Evolutionary conservation across 2,113 vertebrate genomes (phyloP).

Genomic region (Rutilus rutilus): DNA sequence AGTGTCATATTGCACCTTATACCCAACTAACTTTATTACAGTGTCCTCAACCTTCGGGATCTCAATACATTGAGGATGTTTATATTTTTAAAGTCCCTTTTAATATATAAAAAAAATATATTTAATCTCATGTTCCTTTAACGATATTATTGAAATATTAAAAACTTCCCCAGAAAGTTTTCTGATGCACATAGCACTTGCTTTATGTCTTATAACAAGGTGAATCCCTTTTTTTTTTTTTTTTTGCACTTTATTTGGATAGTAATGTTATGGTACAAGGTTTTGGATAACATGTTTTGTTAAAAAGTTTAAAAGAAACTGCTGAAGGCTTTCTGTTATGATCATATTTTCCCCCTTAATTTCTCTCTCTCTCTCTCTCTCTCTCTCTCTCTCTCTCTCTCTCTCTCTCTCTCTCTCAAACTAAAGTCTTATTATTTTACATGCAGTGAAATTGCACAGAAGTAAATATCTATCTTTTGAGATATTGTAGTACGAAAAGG

Average conservation of each 20-base stretch:
- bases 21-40: neutral
- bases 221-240: slow-evolving; percentile 50
- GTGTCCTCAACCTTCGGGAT: neutral
- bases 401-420: neutral
- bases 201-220: neutral
- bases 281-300: slow-evolving; percentile 2
- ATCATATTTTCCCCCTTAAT: neutral
- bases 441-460: slow-evolving; percentile 21
- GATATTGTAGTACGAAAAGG: neutral
- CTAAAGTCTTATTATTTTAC: slow-evolving; percentile 23
- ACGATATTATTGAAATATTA: neutral
- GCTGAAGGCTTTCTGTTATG: neutral
- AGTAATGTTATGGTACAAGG: slow-evolving; percentile 10
- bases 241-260: slow-evolving; percentile 69
- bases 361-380: neutral
- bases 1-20: slow-evolving; percentile 40
- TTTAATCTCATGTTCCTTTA: neutral
- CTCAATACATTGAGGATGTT: neutral
- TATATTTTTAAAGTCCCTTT: neutral
- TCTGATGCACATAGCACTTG: neutral
- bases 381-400: too few relatives aligned
- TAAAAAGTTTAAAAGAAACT: neutral
- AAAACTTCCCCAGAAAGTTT: neutral
- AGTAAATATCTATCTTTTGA: neutral
- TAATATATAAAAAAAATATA: neutral